Percentiles rank a stretch among this genome's conserved stretches.
phyloP scores from a whole-genome alignment of 2,113 vertebrate genomes.

The Mus spicilegus region DNA sequence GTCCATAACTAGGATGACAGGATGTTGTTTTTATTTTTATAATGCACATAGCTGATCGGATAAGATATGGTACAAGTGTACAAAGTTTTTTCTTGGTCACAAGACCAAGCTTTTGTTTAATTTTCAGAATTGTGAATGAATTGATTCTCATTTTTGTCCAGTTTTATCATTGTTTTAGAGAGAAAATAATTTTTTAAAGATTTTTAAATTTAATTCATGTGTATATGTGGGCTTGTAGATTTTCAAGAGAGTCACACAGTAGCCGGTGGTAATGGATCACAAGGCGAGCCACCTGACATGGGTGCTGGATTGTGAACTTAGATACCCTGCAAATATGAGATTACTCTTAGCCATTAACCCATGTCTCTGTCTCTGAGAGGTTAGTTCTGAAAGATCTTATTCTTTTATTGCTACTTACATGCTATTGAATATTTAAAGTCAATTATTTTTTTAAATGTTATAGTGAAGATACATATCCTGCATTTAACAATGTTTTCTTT shows the following conservation, averaged over 20 bases:
- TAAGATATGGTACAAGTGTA: background rate
- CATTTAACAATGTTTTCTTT: background rate
- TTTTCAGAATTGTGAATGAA: background rate
- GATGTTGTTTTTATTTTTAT: background rate
- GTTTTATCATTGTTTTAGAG: slow-evolving; percentile 18
- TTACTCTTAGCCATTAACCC: background rate
- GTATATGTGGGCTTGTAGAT: background rate
- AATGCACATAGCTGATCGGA: background rate
- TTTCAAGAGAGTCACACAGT: background rate
- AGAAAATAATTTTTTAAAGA: background rate
- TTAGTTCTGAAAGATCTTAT: background rate
- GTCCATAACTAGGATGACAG: background rate
- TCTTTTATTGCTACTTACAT: background rate
- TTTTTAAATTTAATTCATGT: background rate
- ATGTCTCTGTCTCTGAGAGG: background rate
- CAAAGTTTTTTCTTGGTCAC: background rate
- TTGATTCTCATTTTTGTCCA: background rate
- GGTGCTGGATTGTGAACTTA: background rate
- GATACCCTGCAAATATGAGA: background rate
- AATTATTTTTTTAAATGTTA: background rate
- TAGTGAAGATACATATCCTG: background rate
- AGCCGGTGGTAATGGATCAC: background rate
- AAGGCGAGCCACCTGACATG: background rate
- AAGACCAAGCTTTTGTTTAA: background rate
- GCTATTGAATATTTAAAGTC: background rate